Evolutionary conservation across 2,888 invertebrate genomes (phyloP).

Genomic region (Eueremaeus valkanovi): DNA sequence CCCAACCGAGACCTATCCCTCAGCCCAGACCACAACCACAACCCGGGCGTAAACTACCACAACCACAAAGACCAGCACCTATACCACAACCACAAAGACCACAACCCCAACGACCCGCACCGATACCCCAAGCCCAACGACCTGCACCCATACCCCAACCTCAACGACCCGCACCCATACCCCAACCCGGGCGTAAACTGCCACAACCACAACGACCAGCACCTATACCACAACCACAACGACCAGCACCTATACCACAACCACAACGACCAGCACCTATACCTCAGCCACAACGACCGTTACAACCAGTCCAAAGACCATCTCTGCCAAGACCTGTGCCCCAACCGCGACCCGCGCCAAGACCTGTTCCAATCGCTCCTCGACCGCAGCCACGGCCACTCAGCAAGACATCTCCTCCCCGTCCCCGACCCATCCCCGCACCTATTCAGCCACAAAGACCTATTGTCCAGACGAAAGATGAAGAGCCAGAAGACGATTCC

Average conservation of each 20-base stretch:
- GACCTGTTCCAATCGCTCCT: background rate
- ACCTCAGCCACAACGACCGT: background rate
- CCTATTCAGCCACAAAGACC: constrained; percentile 2
- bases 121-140: too few relatives aligned
- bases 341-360: background rate
- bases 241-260: background rate
- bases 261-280: constrained; percentile 16
- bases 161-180: background rate
- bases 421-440: background rate
- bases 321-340: background rate
- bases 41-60: too few relatives aligned
- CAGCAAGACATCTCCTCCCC: background rate
- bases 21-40: background rate
- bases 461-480: constrained; percentile 15
- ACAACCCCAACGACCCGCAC: too few relatives aligned
- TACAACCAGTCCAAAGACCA: background rate
- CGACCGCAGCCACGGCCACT: background rate
- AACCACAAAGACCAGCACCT: too few relatives aligned
- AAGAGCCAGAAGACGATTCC: background rate
- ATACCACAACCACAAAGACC: too few relatives aligned
- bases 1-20: background rate
- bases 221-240: background rate
- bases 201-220: too few relatives aligned
- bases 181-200: constrained; percentile 9
- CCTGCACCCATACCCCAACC: too few relatives aligned